A percentile compares a stretch with the other conserved stretches of the same genome.
Evolutionary conservation across 2,888 invertebrate genomes (phyloP).

Genomic region (Conomelus anceps): DNA sequence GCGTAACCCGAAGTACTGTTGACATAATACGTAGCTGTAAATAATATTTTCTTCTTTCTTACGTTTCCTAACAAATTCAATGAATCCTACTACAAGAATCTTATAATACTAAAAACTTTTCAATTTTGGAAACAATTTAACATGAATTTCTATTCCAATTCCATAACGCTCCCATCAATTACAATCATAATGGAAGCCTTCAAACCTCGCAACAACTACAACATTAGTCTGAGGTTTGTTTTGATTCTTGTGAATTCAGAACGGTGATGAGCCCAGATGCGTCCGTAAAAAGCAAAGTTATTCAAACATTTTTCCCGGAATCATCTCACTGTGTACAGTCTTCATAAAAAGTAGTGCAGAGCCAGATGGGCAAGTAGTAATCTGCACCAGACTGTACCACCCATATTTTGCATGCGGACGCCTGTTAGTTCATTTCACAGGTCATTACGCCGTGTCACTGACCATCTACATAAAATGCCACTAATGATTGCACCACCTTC

Average conservation of each 20-base stretch:
- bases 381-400: background rate
- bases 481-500: background rate
- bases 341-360: background rate
- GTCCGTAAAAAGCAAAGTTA: background rate
- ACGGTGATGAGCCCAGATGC: background rate
- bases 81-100: too few species aligned
- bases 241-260: background rate
- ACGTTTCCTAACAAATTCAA: too few species aligned
- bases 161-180: too few species aligned
- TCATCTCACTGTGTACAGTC: background rate
- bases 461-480: background rate
- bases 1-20: too few species aligned
- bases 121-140: too few species aligned
- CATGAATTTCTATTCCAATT: too few species aligned
- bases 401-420: background rate
- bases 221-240: too few species aligned
- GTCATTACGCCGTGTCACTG: background rate
- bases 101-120: too few species aligned
- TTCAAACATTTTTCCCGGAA: background rate
- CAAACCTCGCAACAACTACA: too few species aligned
- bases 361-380: background rate
- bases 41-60: too few species aligned
- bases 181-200: too few species aligned
- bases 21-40: too few species aligned
- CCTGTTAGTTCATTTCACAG: background rate